A percentile compares a stretch with the other conserved stretches of the same genome.
Evolutionary conservation across 2,113 vertebrate genomes (phyloP).

Genomic region (Prolemur simus): DNA sequence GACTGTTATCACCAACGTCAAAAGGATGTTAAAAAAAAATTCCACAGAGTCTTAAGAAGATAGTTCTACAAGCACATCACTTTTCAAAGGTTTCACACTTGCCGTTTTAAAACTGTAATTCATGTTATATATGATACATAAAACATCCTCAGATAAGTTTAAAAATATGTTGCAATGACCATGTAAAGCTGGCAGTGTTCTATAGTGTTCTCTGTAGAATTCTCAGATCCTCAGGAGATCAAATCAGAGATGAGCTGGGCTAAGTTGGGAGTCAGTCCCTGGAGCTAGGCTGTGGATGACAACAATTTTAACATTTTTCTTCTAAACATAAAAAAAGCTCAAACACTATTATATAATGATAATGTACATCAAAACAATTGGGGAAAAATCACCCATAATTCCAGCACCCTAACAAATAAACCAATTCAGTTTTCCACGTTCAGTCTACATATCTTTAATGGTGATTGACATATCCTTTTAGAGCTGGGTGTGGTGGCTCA

Average conservation of each 20-base stretch:
- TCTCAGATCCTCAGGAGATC: slow-evolving; percentile 20
- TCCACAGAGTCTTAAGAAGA: neutral
- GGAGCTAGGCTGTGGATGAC: neutral
- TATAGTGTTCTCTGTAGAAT: neutral
- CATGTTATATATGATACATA: neutral
- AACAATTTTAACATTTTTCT: neutral
- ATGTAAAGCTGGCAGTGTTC: neutral
- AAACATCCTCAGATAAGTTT: neutral
- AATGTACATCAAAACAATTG: neutral
- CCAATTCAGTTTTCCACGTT: neutral
- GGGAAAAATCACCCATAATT: neutral
- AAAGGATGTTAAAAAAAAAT: neutral
- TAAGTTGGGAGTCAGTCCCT: slow-evolving; percentile 15
- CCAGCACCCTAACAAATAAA: neutral
- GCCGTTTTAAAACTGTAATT: neutral
- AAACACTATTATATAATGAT: neutral
- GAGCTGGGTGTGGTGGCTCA: no score
- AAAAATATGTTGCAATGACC: neutral
- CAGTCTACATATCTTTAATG: neutral
- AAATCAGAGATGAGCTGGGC: neutral
- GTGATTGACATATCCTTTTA: neutral
- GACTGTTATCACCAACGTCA: neutral
- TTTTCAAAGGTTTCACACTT: neutral
- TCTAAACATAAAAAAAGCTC: neutral
- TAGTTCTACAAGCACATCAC: neutral